Evolutionary conservation across 2,113 vertebrate genomes (phyloP), one percentile per base, ranked within the genome.

Genomic region (Austrofundulus limnaeus): DNA sequence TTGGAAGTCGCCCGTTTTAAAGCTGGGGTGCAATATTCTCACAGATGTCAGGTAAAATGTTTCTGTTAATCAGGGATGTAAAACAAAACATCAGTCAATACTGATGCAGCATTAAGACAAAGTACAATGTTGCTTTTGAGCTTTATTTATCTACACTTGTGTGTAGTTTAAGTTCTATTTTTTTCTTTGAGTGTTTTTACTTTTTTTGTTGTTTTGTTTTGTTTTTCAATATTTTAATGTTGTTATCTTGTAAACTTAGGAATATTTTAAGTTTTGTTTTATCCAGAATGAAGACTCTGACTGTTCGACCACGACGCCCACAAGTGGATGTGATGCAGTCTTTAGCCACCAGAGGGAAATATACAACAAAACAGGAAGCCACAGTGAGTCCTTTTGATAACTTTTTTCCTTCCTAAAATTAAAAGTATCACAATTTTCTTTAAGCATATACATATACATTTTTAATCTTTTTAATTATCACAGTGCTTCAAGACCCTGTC

Each of bases 1-100:
- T 88, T 99, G 77, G 95, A 98, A 75, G 92, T 98, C 34, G 97
- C 96, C 87, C 94, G 95, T 78, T 93, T 96, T 87, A 97, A 95
- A 93, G 86, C 95, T 4, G 91, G 93, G 8, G 84, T 94, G 0
- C 94, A 94, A 66, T 94, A 93, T 68, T 92, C 94, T 17, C 92
- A 94, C 77, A 90, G 92, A 64, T 94, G 92, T 86, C 95, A 97
- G 94, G 96, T 98, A 84, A 66, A 88, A 81, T 15, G 54, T 59
- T 57, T 61, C 15, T n/a, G 63, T 31, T 51, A 11, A 39, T 31
- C 5, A 21, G 17, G 11, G 21, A 43, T 14, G 38, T 28, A 4
- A 25, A 25, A 24, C 2, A 15, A 68, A 48, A 61, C 41, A 23
- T 39, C 0, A 41, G 43, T 2, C 2, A n/a, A 43, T 43, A n/a